Evolutionary conservation across 30 jellyfish, hydroid and myxozoan genomes (phyloP).

Genomic region (Aurelia aurita complex sp. Pacific): DNA sequence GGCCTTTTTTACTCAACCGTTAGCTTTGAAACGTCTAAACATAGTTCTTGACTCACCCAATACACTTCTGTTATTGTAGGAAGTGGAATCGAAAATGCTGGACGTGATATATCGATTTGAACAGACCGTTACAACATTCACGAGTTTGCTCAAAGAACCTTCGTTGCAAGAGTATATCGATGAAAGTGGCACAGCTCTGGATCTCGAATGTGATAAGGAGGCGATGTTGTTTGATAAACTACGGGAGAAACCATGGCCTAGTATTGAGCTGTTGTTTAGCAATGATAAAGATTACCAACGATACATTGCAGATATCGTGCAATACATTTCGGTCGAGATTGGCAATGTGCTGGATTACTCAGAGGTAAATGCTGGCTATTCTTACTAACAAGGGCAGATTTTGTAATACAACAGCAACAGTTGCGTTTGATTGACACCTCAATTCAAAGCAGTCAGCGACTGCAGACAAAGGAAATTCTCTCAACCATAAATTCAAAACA

Average conservation of each 20-base stretch:
- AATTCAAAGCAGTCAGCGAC: too few relatives aligned
- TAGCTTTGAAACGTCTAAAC: too few relatives aligned
- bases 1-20: too few relatives aligned
- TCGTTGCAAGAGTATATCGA: conserved; percentile 29
- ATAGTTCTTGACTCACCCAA: too few relatives aligned
- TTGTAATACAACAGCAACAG: too few relatives aligned
- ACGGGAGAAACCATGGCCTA: conserved; percentile 63
- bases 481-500: too few relatives aligned
- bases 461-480: too few relatives aligned
- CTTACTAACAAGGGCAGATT: too few relatives aligned
- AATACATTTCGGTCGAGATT: conserved; percentile 33
- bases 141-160: conserved; percentile 57
- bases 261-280: conserved; percentile 54
- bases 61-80: conserved; percentile 18
- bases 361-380: conserved; percentile 10
- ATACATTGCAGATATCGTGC: conserved; percentile 52
- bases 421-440: too few relatives aligned
- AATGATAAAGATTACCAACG: conserved; percentile 67
- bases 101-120: conserved; percentile 64
- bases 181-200: conserved; percentile 24
- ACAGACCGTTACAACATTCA: conserved; percentile 38
- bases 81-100: conserved; percentile 23
- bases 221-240: conserved; percentile 19
- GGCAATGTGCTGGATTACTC: conserved; percentile 38
- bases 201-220: conserved; percentile 43